A percentile compares a stretch with the other conserved stretches of the same genome.
Evolutionary conservation across 1,140 invertebrate species (phyloP).

Genomic region (Drosophila pseudoananassae): DNA sequence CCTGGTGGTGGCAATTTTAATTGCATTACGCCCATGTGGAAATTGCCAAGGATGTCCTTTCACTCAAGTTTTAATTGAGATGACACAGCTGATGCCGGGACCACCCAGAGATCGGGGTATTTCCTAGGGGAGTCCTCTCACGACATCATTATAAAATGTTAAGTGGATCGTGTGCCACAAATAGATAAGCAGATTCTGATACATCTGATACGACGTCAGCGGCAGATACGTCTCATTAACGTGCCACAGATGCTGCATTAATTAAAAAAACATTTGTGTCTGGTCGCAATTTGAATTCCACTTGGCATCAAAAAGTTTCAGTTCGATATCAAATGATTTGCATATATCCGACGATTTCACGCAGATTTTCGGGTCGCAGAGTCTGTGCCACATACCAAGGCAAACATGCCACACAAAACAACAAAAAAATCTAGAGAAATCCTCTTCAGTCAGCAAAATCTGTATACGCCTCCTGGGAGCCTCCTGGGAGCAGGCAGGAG

Average conservation of each 20-base stretch:
- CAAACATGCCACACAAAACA: background rate
- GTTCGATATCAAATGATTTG: constrained; percentile 54
- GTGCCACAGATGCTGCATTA: constrained; percentile 8
- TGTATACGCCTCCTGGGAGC: constrained; percentile 20
- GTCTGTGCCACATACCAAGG: background rate
- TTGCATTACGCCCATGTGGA: constrained; percentile 66
- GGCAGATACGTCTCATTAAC: constrained; percentile 13
- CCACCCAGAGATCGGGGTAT: constrained; percentile 17
- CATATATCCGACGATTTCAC: constrained; percentile 49
- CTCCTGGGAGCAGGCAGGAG: constrained; percentile 42
- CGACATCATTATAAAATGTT: constrained; percentile 61
- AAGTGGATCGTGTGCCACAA: constrained; percentile 16
- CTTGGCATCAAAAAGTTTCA: constrained; percentile 11
- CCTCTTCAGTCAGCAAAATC: constrained; percentile 62
- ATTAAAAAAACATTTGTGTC: constrained; percentile 41
- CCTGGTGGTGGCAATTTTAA: constrained; percentile 61
- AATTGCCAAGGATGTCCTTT: constrained; percentile 45
- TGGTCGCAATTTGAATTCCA: constrained; percentile 12
- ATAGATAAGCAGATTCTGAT: constrained; percentile 14
- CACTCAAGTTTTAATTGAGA: constrained; percentile 73
- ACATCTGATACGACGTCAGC: background rate
- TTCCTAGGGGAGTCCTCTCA: constrained; percentile 37
- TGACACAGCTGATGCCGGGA: constrained; percentile 59
- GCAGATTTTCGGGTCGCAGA: constrained; percentile 41
- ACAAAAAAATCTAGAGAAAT: constrained; percentile 24